Base-by-base conservation (phyloP, 1,140 invertebrate genomes). In the Sycobia sp. region DNA sequence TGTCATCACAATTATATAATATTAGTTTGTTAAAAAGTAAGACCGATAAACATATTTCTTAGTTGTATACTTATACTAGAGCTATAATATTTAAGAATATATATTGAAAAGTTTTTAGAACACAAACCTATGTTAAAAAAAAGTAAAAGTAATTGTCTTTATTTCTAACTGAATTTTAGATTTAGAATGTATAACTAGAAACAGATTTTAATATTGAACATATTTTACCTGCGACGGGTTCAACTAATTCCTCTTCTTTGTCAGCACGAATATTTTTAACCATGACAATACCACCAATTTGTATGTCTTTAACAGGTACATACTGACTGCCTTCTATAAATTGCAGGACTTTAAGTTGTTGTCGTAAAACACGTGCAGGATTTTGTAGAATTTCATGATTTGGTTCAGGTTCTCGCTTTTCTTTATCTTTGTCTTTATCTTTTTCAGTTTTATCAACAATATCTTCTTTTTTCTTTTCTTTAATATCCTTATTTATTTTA, bases 201-300 rank as follows among this genome's bases (percentile, higher is more conserved):
- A 32, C 4, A 32, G 29, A 32, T 32, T 32, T 32, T 7, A 32
- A 32, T 32, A 32, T 32, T 32, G 11, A 32, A n/a, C n/a, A n/a
- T n/a, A n/a, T n/a, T 70, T 75, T 74, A 87, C 86, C 86, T 36
- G 91, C 91, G 11, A 98, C 94, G 13, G 95, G 92, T 79, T 98
- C 96, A 2, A 99, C 96, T 22, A 98, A 85, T 66, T 96, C 91
- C 74, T 95, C 92, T 29, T 86, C 85, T 1, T 83, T 83, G 1
- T 87, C 88, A 13, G 89, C 87, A 58, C 92, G 90, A 44, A 20
- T 20, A 74, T 92, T 91, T 73, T 95, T 89, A 66, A 99, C 87
- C 84, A 99, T 95, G 23, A 98, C 90, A 69, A 99, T 98, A 18
- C 97, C 97, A 29, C 97, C 97, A 73, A 95, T 95, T 13, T 88